phyloP scores from a whole-genome alignment of 2,113 vertebrate species.

The Pampusana beccarii region DNA sequence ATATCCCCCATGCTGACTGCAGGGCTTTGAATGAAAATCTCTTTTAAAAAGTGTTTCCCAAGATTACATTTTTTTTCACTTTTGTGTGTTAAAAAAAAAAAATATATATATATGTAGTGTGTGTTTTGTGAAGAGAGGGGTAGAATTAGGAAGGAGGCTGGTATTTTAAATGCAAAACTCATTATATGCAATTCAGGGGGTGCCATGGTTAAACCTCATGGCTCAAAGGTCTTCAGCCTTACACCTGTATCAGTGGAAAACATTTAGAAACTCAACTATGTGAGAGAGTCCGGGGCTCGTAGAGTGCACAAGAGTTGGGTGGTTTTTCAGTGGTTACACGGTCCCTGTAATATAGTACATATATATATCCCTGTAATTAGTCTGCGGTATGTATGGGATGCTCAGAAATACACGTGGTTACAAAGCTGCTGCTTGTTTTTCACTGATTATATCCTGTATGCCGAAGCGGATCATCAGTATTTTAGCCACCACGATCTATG shows the following conservation, averaged over 20 bases:
- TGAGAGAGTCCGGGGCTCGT: not conserved
- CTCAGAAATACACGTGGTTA: not conserved
- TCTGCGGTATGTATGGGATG: not conserved
- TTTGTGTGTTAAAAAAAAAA: not conserved
- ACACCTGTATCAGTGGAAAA: not conserved
- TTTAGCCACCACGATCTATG: not conserved
- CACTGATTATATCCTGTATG: not conserved
- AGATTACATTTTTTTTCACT: not conserved
- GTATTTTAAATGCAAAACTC: not conserved
- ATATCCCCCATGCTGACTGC: not conserved
- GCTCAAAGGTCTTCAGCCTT: not conserved
- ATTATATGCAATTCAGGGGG: not conserved
- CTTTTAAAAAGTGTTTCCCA: not conserved
- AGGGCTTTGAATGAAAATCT: not conserved
- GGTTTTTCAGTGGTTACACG: not conserved
- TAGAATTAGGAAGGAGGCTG: not conserved
- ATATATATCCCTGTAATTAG: not conserved
- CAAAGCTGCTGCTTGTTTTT: not conserved
- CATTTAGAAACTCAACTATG: not conserved
- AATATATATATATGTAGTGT: not conserved
- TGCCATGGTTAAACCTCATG: not conserved
- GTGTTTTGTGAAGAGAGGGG: not conserved
- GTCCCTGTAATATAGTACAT: not conserved
- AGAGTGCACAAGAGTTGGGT: not conserved
- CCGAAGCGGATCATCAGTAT: not conserved